Evolutionary conservation across 2,113 vertebrate species (phyloP).

Genomic region (Gnathonemus echidnorhynchus): DNA sequence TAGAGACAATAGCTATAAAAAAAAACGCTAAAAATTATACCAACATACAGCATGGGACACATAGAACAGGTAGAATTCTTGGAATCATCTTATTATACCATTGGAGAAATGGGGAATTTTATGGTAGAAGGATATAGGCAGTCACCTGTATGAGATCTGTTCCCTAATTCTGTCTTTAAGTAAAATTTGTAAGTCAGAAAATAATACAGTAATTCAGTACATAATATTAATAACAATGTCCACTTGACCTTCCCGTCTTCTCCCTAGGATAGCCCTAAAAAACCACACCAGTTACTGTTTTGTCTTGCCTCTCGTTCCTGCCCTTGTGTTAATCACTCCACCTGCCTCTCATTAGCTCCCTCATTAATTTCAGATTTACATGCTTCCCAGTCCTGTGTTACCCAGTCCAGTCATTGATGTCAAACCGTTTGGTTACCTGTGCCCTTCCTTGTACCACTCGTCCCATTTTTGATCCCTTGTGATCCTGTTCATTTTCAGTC

Average conservation of each 20-base stretch:
- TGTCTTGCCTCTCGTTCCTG: neutral
- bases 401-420: no score
- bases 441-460: no score
- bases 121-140: neutral
- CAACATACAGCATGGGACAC: neutral
- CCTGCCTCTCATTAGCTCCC: neutral
- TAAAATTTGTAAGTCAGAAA: neutral
- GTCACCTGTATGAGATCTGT: neutral
- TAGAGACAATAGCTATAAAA: neutral
- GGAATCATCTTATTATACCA: neutral
- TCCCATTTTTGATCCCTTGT: no score
- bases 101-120: neutral
- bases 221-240: neutral
- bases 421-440: no score
- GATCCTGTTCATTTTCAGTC: no score
- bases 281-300: neutral
- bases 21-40: neutral
- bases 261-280: neutral
- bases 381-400: no score
- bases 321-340: neutral
- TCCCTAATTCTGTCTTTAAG: neutral
- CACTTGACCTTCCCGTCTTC: neutral
- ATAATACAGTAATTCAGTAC: neutral
- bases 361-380: neutral
- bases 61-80: neutral